Conservation (phyloP, 2,888 invertebrate genomes). For the Sepiola atlantica region DNA sequence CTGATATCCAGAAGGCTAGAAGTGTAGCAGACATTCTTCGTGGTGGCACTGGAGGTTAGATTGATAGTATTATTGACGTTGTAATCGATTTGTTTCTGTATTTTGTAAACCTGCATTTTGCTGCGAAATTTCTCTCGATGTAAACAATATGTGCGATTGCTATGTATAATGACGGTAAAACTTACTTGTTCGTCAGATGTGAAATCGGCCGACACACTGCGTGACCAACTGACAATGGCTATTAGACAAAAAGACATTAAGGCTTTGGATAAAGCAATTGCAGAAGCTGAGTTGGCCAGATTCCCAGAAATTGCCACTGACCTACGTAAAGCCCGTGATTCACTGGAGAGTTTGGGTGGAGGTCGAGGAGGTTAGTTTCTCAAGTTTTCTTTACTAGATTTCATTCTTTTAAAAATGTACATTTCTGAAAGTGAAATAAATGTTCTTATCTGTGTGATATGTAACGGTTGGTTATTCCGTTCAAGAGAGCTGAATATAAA, state of each 20-base stretch:
- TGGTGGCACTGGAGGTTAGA: slow-evolving; percentile 34
- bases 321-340: neutral
- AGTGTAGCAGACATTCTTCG: neutral
- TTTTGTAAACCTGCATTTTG: no score
- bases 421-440: no score
- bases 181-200: neutral
- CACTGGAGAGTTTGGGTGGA: neutral
- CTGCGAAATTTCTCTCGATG: no score
- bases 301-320: neutral
- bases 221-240: neutral
- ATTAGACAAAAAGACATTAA: neutral
- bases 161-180: neutral
- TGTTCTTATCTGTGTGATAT: no score
- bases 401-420: no score
- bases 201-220: neutral
- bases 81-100: no score
- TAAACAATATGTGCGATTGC: no score
- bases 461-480: no score
- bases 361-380: neutral
- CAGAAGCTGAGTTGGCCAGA: neutral
- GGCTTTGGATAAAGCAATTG: neutral
- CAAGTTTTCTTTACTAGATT: neutral
- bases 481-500: no score
- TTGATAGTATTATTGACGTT: neutral
- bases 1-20: neutral